Base-by-base conservation (phyloP, 2,888 invertebrate genomes). In the Andrena dorsata region DNA sequence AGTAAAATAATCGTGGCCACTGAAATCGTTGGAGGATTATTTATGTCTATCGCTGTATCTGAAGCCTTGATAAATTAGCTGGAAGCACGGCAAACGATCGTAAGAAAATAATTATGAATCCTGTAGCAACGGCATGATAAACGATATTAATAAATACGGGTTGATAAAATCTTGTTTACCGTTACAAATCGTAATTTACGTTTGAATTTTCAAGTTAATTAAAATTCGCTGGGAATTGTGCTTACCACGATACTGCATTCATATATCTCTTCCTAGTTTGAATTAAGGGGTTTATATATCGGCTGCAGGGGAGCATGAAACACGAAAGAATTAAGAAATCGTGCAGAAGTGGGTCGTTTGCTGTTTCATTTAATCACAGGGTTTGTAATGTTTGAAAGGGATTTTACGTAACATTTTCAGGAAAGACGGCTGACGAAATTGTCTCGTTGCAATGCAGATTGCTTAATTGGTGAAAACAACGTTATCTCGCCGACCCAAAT, bases 191-290 rank as follows among this genome's bases (percentile, higher is more conserved):
- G 47, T 32, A 16, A 35, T 41, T 58, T 64, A 8, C 47, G 20
- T 6, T 47, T 8, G 32, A 28, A 61, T 66, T 72, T 76, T 28
- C 65, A 26, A 51, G 28, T 61, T 68, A 75, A 75, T 68, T 75
- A 68, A 68, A 47, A 69, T 51, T 51, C 51, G 26, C 60, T 16
- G 49, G 30, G 30, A 30, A 49, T 60, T 41, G 5, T 13, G 5
- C 20, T 20, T 28, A 49, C 28, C 4, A 0, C 10, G 10, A 2
- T 63, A 13, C 35, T n/a, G 65, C 6, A 20, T 56, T 26, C 13
- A n/a, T 49, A 2, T 26, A 32, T 28, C 16, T 58, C 41, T 16
- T 41, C n/a, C 16, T 10, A 26, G 2, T 2, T 64, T 30, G 8
- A 47, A 69, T 69, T 53, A 20, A 35, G 5, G 26, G n/a, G 8